Evolutionary conservation across 1,140 invertebrate species (phyloP).

Genomic region (Amyelois transitella): DNA sequence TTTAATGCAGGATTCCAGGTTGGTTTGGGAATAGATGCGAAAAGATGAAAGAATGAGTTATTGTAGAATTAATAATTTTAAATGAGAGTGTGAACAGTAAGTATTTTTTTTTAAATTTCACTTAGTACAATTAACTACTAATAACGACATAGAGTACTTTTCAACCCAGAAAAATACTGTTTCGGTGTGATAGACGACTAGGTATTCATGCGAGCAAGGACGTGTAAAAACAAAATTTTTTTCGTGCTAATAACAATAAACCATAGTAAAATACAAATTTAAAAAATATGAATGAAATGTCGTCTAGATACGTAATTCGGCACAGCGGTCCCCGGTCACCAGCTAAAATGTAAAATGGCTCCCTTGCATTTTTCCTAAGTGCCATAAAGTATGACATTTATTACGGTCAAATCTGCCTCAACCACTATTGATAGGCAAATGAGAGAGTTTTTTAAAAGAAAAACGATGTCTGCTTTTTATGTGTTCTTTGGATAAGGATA

Average conservation of each 20-base stretch:
- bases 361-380: conserved; percentile 72
- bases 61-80: too few species aligned
- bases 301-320: conserved; percentile 56
- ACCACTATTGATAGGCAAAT: conserved; percentile 74
- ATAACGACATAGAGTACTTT: too few species aligned
- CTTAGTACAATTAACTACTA: too few species aligned
- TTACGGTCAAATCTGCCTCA: conserved; percentile 72
- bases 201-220: too few species aligned
- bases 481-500: conserved; percentile 67
- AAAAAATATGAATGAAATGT: conserved; percentile 36
- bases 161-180: too few species aligned
- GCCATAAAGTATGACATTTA: conserved; percentile 73
- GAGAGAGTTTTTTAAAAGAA: conserved; percentile 74
- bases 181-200: too few species aligned
- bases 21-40: too few species aligned
- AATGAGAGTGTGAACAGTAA: too few species aligned
- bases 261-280: neutral
- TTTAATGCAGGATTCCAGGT: neutral
- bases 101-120: too few species aligned
- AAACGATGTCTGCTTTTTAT: conserved; percentile 75
- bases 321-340: conserved; percentile 60
- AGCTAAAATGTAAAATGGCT: conserved; percentile 69
- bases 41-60: too few species aligned
- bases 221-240: too few species aligned
- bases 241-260: too few species aligned